Conservation (phyloP, 2,888 invertebrate genomes). For the Micropterix aruncella region DNA sequence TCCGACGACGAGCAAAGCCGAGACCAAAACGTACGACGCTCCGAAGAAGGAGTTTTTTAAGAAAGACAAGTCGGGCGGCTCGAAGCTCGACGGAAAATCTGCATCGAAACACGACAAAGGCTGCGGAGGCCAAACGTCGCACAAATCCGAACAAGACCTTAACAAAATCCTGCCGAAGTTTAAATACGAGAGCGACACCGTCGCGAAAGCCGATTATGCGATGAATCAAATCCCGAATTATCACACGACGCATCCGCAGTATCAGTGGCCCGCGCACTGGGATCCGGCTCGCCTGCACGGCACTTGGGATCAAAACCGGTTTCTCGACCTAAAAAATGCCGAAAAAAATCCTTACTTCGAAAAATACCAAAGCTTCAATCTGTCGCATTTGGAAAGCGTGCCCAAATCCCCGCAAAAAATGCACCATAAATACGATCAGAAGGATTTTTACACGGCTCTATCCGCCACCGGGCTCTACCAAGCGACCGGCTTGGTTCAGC, state of each 20-base stretch:
- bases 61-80: conserved; percentile 30
- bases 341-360: conserved; percentile 43
- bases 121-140: conserved; percentile 24
- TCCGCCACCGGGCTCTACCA: conserved; percentile 27
- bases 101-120: conserved; percentile 33
- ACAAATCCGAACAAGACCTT: conserved; percentile 33
- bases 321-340: conserved; percentile 32
- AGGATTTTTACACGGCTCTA: conserved; percentile 33
- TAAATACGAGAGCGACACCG: conserved; percentile 37
- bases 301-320: conserved; percentile 38
- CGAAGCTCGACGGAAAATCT: conserved; percentile 26
- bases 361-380: conserved; percentile 40
- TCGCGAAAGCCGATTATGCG: conserved; percentile 45
- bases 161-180: conserved; percentile 39
- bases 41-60: conserved; percentile 38
- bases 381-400: conserved; percentile 41
- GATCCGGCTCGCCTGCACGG: conserved; percentile 33
- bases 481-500: conserved; percentile 23
- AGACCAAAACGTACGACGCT: conserved; percentile 25
- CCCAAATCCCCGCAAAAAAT: conserved; percentile 46
- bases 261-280: conserved; percentile 48
- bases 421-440: conserved; percentile 36
- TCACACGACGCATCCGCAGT: conserved; percentile 45
- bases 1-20: conserved; percentile 22
- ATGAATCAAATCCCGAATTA: conserved; percentile 55